Evolutionary conservation across 1,140 invertebrate species (phyloP), one percentile per base, ranked within the genome.

Genomic region (Dendroctonus ponderosae): DNA sequence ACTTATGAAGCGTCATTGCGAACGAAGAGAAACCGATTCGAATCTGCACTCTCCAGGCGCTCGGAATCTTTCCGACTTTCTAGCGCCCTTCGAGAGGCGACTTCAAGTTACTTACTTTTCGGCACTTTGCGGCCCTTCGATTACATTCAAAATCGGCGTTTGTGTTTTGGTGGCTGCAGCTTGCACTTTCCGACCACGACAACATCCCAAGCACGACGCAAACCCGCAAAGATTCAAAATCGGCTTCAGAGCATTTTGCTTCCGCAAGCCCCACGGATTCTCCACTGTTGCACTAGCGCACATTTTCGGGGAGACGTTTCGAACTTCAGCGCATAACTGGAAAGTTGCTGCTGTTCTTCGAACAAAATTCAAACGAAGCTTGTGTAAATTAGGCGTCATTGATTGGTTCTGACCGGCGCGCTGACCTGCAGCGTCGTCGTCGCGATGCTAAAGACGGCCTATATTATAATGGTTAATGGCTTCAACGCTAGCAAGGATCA

Each of bases 341-440:
- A 46, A 11, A 46, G 12, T 46, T 46, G 12, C 1, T 46, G 8
- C 4, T 1, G 43, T 59, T 67, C 49, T 58, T 58, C 12, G 63
- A 38, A 61, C 5, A 69, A 59, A 59, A 62, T 67, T 62, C 41
- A 52, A 62, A 70, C 70, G 62, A 67, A 67, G 65, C 63, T 66
- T 66, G 48, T 60, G 57, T 64, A 60, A 62, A 61, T 56, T 63
- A 61, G 60, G 56, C 66, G 48, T 66, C 74, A 74, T 75, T 74
- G 74, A 75, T 75, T 75, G 58, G 61, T 61, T 65, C 44, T 74
- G 72, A 73, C 72, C 73, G 72, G 65, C 68, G 71, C 69, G 66
- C 64, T 73, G 72, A 67, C 72, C 72, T 69, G 54, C 51, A 59
- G 48, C 67, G 58, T 52, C 62, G 63, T 8, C 57, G 57, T 49